Evolutionary conservation across 2,888 invertebrate species (phyloP).

Genomic region (Pardosa pseudoannulata): DNA sequence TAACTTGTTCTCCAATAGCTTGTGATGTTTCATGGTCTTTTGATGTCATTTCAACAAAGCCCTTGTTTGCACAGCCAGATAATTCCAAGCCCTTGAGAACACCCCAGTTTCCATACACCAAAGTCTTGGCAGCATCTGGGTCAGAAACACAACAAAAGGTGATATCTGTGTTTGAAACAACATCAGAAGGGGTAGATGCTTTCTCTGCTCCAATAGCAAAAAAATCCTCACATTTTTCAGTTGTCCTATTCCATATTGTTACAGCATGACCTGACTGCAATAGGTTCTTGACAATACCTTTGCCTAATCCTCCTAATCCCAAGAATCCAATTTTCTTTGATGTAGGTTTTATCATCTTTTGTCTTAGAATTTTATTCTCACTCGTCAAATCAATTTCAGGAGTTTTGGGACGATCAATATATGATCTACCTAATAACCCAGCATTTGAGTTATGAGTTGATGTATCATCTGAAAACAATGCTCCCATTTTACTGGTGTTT

Average conservation of each 20-base stretch:
- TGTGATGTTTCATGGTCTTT: constrained; percentile 95
- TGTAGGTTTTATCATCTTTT: constrained; percentile 81
- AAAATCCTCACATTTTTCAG: constrained; percentile 91
- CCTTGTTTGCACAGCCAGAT: constrained; percentile 83
- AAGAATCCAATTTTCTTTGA: constrained; percentile 94
- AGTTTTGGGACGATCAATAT: not conserved
- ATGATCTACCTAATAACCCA: not conserved
- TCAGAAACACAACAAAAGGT: constrained; percentile 97
- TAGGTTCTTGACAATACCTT: constrained; percentile 95
- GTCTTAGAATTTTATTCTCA: not conserved
- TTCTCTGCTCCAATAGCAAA: constrained; percentile 79
- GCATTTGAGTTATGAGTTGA: no score
- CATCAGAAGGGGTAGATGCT: constrained; percentile 89
- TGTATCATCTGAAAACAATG: not conserved
- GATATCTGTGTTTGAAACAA: constrained; percentile 92
- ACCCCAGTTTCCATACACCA: constrained; percentile 97
- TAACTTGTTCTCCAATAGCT: constrained; percentile 86
- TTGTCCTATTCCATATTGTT: constrained; percentile 94
- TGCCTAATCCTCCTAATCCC: constrained; percentile 96
- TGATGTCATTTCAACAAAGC: constrained; percentile 97
- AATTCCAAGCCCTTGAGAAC: constrained; percentile 86
- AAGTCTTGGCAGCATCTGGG: constrained; percentile 93
- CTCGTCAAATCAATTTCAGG: not conserved
- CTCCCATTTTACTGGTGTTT: not conserved
- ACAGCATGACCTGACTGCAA: constrained; percentile 93